Base-by-base conservation (phyloP, 2,113 vertebrate species). In the Pseudopipra pipra region DNA sequence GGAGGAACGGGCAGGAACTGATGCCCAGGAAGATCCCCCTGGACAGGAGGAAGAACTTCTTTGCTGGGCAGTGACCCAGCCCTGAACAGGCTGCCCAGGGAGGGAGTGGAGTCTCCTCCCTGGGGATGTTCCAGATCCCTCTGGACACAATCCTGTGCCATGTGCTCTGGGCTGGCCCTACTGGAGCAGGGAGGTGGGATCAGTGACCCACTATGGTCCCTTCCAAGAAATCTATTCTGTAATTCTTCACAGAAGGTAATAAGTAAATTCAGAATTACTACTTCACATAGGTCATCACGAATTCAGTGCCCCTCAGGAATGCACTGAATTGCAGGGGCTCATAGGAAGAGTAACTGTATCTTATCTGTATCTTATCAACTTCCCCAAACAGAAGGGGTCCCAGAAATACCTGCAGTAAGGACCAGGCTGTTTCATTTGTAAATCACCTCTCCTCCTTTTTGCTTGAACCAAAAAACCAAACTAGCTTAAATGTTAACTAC, bases 251-350 rank as follows among this genome's bases (percentile, higher is more conserved):
- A 72, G 33, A 52, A 66, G 24, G 23, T 22, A 67, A 44, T 27
- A 24, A 71, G 12, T 14, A 27, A 59, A 75, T 24, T 67, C 56
- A 31, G 28, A 58, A 71, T 74, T 74, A 51, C 25, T 5, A 23
- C 37, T 35, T 19, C 27, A 16, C 27, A 21, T 3, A 43, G 6
- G 8, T 15, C 7, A 25, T 52, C 52, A 47, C 5, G 31, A 78
- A 59, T 11, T 74, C 33, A 59, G n/a, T 25, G 58, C 14, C 49
- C 31, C 16, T 20, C 19, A 27, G 19, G 21, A 66, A 9, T 12
- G 16, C n/a, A 37, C 13, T 43, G 54, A 51, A 66, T 20, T 3
- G 1, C 7, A 54, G n/a, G 0, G 3, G 7, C 14, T 33, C 30
- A 44, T 6, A 14, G 51, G 43, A 82, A 82, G 7, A 41, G 6